Base-by-base conservation (phyloP, 2,888 invertebrate genomes). In the Habroteleia sp. region DNA sequence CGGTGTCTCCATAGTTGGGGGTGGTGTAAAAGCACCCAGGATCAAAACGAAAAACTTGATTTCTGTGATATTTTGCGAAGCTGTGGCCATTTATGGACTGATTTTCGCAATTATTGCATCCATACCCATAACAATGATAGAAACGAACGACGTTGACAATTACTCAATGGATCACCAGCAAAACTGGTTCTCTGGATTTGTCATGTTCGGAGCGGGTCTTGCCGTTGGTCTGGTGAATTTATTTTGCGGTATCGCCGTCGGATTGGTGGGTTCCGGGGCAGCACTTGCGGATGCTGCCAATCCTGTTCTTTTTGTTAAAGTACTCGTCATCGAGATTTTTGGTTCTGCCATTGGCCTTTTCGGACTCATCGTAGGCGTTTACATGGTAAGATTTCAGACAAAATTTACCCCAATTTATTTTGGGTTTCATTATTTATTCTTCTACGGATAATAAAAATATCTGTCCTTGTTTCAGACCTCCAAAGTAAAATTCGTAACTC, bases 11-110 rank as follows among this genome's bases (percentile, higher is more conserved):
- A 99, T 99, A 89, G 92, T 98, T 71, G 99, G 99, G 69, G 99
- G 96, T 76, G 99, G 99, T 87, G 98, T 99, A 7, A 98, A 98
- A 90, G 97, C 98, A 25, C 99, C 99, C 5, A 92, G 99, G 84
- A 99, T 99, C 89, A 97, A 98, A 90, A 99, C 99, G 63, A 99
- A 99, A 90, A 99, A 99, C 90, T 93, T 99, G 87, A 98, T 99
- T 87, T 99, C 98, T 50, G 98, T 99, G 82, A 99, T 99, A 89
- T 99, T 99, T 91, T 99, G 99, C 89, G 99, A 99, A 90, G 99
- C 99, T 79, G 99, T 99, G 1, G 99, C 99, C 78, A 99, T 99
- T 90, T 99, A 99, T 89, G 99, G 99, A 17, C 92, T 99, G 77
- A 99, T 99, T 85, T 97, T 98, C 83, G 98, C 99, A 41, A 99